Conservation (phyloP, 2,113 vertebrate species). For the Zosterops lateralis region DNA sequence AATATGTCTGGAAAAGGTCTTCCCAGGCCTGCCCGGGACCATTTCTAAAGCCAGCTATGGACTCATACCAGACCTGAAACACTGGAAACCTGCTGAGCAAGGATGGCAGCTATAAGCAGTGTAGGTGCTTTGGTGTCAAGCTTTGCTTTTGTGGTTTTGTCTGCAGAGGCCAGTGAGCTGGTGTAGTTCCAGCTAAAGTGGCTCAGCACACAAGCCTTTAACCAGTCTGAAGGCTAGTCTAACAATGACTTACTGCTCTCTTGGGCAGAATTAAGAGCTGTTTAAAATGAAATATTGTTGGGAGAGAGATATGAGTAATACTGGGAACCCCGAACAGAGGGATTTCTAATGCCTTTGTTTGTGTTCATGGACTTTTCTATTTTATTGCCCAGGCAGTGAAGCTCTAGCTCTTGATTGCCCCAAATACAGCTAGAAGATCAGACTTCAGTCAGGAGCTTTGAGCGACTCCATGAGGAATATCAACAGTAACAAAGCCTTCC, state of each 20-base stretch:
- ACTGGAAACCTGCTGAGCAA: slow-evolving; percentile 33
- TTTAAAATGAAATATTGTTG: not conserved
- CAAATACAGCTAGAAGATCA: not conserved
- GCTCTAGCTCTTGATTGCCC: not conserved
- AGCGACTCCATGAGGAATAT: not conserved
- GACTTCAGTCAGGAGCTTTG: not conserved
- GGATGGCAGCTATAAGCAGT: not conserved
- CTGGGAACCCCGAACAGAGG: not conserved
- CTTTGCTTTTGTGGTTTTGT: not conserved
- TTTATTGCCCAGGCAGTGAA: not conserved
- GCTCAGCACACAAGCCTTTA: not conserved
- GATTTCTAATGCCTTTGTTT: not conserved
- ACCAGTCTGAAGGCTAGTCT: not conserved
- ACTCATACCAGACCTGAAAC: not conserved
- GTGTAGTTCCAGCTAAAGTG: not conserved
- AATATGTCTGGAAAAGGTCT: not conserved
- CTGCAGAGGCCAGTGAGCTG: not conserved
- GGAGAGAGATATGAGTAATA: not conserved
- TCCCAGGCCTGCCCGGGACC: not conserved
- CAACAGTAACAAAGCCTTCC: not conserved
- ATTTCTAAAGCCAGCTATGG: not conserved
- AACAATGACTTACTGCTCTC: not conserved
- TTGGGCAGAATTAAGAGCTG: not conserved
- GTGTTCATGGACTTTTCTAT: not conserved
- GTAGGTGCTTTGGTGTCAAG: not conserved